Conservation (phyloP, 2,888 invertebrate species). For the Noctuana brunneofusca region DNA sequence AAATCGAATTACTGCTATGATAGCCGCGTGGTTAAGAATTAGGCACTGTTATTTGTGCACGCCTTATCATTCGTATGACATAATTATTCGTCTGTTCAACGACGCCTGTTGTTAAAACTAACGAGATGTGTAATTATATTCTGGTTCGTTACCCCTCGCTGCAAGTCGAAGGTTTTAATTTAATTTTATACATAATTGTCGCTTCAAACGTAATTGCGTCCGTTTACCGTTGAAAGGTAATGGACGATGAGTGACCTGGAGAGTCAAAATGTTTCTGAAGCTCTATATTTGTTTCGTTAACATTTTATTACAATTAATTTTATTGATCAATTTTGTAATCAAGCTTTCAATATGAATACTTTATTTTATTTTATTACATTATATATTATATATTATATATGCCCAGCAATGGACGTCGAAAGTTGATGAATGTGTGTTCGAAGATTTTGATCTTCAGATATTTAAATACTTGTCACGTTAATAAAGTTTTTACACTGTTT, state of each 20-base stretch:
- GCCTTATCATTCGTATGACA: conserved; percentile 2
- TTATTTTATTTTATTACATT: no score
- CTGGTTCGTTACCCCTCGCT: conserved; percentile 20
- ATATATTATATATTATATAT: no score
- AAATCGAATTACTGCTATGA: no score
- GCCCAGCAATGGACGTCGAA: no score
- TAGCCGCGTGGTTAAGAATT: no score
- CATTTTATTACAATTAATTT: not conserved
- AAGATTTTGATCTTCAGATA: no score
- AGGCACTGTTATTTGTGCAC: no score
- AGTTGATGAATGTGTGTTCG: no score
- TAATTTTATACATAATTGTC: conserved; percentile 33
- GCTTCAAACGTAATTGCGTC: conserved; percentile 26
- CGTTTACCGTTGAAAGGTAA: conserved; percentile 22
- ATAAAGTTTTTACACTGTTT: no score
- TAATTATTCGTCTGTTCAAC: conserved; percentile 4
- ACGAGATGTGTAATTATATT: conserved; percentile 34
- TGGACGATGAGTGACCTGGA: not conserved
- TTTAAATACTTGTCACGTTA: no score
- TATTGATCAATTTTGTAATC: no score
- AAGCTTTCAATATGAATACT: no score
- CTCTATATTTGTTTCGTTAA: not conserved
- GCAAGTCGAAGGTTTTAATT: conserved; percentile 32
- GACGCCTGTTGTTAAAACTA: conserved; percentile 26
- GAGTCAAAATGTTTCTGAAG: not conserved